Evolutionary conservation across 1,140 invertebrate genomes (phyloP).

Genomic region (Nasonia longicornis): DNA sequence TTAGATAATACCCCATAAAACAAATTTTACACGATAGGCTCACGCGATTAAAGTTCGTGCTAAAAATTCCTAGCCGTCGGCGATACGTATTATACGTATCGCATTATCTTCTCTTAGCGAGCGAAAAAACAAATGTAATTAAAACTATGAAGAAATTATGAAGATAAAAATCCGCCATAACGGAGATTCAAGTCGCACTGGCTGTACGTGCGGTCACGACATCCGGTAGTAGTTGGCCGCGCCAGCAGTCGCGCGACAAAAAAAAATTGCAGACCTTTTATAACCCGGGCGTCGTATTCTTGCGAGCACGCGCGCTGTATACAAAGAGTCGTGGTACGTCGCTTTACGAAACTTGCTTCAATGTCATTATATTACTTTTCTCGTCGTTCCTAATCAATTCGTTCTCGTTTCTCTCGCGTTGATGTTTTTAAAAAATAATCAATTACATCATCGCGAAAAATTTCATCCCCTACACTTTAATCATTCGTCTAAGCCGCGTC

Average conservation of each 20-base stretch:
- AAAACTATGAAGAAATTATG: conserved; percentile 27
- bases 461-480: not conserved
- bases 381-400: too few species aligned
- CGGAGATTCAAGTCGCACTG: conserved; percentile 10
- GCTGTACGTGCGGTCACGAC: conserved; percentile 15
- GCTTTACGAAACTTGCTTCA: too few species aligned
- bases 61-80: not conserved
- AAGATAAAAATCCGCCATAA: conserved; percentile 19
- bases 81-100: too few species aligned
- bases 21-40: not conserved
- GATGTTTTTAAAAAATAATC: too few species aligned
- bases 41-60: not conserved
- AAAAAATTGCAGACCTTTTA: conserved; percentile 13
- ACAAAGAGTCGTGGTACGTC: too few species aligned
- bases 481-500: not conserved
- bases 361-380: too few species aligned
- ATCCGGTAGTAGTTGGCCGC: not conserved
- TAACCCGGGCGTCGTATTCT: too few species aligned
- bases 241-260: not conserved
- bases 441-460: not conserved
- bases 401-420: too few species aligned
- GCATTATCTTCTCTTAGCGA: too few species aligned
- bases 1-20: not conserved
- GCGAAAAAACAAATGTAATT: conserved; percentile 26
- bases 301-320: too few species aligned